phyloP scores from a whole-genome alignment of 1,140 invertebrate species.

The Euborellia annulipes region DNA sequence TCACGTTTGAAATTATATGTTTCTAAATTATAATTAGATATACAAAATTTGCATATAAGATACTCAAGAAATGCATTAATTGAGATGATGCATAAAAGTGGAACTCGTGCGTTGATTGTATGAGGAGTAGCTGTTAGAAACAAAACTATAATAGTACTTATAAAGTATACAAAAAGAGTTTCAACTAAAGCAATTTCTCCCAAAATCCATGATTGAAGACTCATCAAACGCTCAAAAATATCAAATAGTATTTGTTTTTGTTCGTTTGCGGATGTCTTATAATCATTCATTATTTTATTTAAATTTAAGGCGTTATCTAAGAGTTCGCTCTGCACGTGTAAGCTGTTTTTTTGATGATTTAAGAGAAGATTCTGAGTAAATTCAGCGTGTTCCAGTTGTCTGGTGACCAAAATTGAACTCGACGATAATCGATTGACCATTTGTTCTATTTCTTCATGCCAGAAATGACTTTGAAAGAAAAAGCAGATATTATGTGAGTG shows the following conservation, averaged over 20 bases:
- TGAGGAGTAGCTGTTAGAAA: slow-evolving; percentile 34
- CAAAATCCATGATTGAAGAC: slow-evolving; percentile 35
- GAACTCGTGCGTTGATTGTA: slow-evolving; percentile 32
- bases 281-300: slow-evolving; percentile 33
- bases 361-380: slow-evolving; percentile 27
- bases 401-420: slow-evolving; percentile 31
- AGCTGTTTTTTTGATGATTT: slow-evolving; percentile 34
- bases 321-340: slow-evolving; percentile 36
- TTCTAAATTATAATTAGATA: not conserved
- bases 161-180: slow-evolving; percentile 36
- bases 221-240: slow-evolving; percentile 36
- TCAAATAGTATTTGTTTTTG: slow-evolving; percentile 35
- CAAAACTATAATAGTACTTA: slow-evolving; percentile 32
- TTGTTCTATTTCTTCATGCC: slow-evolving; percentile 43
- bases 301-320: slow-evolving; percentile 31
- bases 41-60: not conserved
- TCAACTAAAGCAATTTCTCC: slow-evolving; percentile 41
- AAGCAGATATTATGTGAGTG: slow-evolving; percentile 53
- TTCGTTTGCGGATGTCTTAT: slow-evolving; percentile 33
- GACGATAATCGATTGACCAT: slow-evolving; percentile 31
- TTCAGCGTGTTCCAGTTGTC: slow-evolving; percentile 28
- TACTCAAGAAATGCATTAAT: slow-evolving; percentile 24
- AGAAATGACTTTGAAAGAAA: slow-evolving; percentile 44
- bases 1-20: not conserved
- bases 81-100: slow-evolving; percentile 34